Percentiles rank a stretch among this genome's conserved stretches.
Evolutionary conservation across 2,888 invertebrate genomes (phyloP).

Genomic region (Drosophila quinaria): DNA sequence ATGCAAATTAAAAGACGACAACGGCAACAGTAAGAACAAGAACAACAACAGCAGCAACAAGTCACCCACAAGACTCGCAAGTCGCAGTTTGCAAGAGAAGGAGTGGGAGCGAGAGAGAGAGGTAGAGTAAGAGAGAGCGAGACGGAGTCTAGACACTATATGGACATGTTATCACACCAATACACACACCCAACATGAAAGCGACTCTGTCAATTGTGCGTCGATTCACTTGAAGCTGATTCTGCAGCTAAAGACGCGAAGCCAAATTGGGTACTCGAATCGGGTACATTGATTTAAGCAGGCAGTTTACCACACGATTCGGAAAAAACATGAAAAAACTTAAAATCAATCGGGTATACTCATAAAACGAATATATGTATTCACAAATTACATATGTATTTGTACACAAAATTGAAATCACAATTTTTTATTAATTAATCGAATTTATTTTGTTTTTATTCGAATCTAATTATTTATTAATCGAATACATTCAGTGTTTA

Average conservation of each 20-base stretch:
- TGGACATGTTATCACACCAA: slow-evolving; percentile 63
- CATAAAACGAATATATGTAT: not conserved
- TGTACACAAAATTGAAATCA: too few species aligned
- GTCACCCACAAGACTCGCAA: not conserved
- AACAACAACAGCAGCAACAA: slow-evolving; percentile 16
- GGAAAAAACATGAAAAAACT: not conserved
- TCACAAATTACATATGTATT: not conserved
- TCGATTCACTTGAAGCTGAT: slow-evolving; percentile 39
- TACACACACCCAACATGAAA: slow-evolving; percentile 47
- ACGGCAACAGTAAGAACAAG: slow-evolving; percentile 16
- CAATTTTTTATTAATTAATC: too few species aligned
- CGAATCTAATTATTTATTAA: not conserved
- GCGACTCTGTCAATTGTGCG: slow-evolving; percentile 52
- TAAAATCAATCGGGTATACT: not conserved
- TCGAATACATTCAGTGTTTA: not conserved
- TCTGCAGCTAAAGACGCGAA: slow-evolving; percentile 8
- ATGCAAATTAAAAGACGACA: slow-evolving; percentile 72
- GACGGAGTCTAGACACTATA: slow-evolving; percentile 30
- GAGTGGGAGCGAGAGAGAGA: not conserved
- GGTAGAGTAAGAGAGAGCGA: not conserved
- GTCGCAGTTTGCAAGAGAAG: not conserved
- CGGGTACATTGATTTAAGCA: slow-evolving; percentile 11
- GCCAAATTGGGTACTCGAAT: too few species aligned
- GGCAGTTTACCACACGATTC: not conserved
- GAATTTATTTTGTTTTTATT: not conserved